Evolutionary conservation across 2,888 invertebrate genomes (phyloP), one percentile per base, ranked within the genome.

Genomic region (Hololepta plana): DNA sequence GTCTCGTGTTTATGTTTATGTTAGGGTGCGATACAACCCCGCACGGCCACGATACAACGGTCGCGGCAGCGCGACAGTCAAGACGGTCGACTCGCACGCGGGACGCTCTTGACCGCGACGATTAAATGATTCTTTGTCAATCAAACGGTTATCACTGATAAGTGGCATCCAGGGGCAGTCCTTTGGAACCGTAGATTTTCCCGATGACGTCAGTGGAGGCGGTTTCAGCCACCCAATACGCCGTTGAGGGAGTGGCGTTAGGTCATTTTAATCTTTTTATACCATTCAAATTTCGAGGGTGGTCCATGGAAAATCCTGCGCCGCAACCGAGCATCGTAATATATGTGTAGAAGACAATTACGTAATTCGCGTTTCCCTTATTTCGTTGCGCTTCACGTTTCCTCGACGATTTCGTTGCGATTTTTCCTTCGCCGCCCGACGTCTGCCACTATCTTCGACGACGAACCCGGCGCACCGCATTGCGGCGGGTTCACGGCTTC

Each of bases 241-340:
- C 46, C 48, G 43, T 38, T 40, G 46, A 46, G 53, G 55, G 55
- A 51, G 55, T 53, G 55, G 55, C 53, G 44, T 49, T 42, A 48
- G 52, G 49, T 55, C 52, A 53, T 48, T 53, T 53, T 51, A 49
- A 53, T 53, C 53, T 53, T 54, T 54, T 54, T 51, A 53, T 53
- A 46, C 53, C 52, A 53, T 54, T 53, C 52, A 53, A 53, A 55
- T 53, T 44, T 40, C 38, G 46, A 44, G 53, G 53, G 53, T 51
- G 50, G 53, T 47, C 47, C 51, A 41, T 41, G 38, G 34, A 37
- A 37, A 46, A 47, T 48, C 45, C 49, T 51, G 50, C 50, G 50
- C 50, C 42, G 38, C 40, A 37, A 41, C 37, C n/a, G n/a, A n/a
- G n/a, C n/a, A n/a, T n/a, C n/a, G n/a, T n/a, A n/a, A n/a, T n/a